phyloP scores from a whole-genome alignment of 1,140 invertebrate species.

The Atta texana region DNA sequence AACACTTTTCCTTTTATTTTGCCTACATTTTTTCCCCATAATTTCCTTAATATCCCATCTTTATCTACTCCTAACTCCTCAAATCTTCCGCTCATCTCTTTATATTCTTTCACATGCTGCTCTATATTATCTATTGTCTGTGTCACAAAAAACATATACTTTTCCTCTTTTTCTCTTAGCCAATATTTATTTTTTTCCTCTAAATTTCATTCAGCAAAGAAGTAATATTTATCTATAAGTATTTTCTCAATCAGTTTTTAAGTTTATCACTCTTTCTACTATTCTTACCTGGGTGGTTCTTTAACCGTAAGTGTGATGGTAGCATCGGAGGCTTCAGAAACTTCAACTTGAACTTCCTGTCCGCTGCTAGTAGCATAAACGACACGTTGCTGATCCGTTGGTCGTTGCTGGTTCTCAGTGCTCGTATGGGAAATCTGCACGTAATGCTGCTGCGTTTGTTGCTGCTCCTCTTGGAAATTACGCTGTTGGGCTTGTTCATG shows the following conservation, averaged over 20 bases:
- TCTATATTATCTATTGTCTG: no score
- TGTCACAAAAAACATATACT: no score
- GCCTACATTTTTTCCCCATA: no score
- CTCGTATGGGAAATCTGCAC: conserved; percentile 78
- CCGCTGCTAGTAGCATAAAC: conserved; percentile 79
- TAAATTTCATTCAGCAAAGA: no score
- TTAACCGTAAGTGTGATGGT: conserved; percentile 77
- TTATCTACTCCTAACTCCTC: no score
- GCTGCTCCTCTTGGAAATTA: conserved; percentile 69
- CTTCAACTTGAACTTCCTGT: conserved; percentile 78
- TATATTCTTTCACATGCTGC: no score
- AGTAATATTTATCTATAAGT: neutral
- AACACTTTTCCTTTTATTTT: no score
- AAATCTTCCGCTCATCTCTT: no score
- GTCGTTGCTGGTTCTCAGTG: conserved; percentile 76
- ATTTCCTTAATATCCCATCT: no score
- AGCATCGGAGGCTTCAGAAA: conserved; percentile 67
- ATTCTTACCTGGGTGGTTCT: conserved; percentile 80
- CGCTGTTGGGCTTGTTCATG: conserved; percentile 63
- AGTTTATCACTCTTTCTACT: neutral
- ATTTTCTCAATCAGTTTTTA: neutral
- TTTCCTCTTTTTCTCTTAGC: no score
- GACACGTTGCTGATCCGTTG: conserved; percentile 77
- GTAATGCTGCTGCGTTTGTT: conserved; percentile 75
- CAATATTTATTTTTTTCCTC: no score